phyloP scores from a whole-genome alignment of 1,140 invertebrate species.

The Chrysomallon squamiferum region DNA sequence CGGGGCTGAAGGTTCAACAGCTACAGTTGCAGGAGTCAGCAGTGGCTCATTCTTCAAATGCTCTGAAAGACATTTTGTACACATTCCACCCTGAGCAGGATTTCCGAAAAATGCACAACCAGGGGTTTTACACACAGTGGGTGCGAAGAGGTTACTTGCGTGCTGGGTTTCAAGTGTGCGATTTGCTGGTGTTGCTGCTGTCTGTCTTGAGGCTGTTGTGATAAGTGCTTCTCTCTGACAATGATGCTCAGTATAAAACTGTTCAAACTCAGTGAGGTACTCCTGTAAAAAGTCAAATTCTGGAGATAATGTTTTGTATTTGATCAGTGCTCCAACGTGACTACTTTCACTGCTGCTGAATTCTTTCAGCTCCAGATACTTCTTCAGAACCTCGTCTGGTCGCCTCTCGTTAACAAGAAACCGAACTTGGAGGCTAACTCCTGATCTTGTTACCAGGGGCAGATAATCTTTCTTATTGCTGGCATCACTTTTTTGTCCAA shows the following conservation, averaged over 20 bases:
- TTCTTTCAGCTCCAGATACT: slow-evolving; percentile 47
- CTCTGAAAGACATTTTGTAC: background rate
- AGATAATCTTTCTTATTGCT: slow-evolving; percentile 15
- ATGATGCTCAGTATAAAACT: slow-evolving; percentile 16
- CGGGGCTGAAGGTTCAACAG: slow-evolving; percentile 10
- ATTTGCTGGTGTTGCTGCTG: background rate
- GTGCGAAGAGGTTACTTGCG: too few relatives aligned
- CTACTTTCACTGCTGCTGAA: background rate
- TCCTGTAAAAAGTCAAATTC: slow-evolving; percentile 34
- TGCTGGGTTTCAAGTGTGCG: background rate
- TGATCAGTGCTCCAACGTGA: slow-evolving; percentile 29
- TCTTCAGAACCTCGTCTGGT: slow-evolving; percentile 33
- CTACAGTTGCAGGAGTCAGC: slow-evolving; percentile 9
- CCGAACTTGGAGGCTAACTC: slow-evolving; percentile 35
- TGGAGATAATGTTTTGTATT: slow-evolving; percentile 21
- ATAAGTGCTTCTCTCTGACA: slow-evolving; percentile 3
- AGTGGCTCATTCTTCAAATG: background rate
- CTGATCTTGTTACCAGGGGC: slow-evolving; percentile 42
- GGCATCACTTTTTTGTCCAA: slow-evolving; percentile 31
- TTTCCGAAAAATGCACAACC: slow-evolving; percentile 40
- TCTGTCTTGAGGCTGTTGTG: background rate
- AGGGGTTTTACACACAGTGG: slow-evolving; percentile 20
- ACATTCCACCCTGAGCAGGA: slow-evolving; percentile 19
- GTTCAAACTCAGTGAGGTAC: slow-evolving; percentile 27
- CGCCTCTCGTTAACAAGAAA: slow-evolving; percentile 42